Percentiles rank a stretch among this genome's conserved stretches.
Evolutionary conservation across 2,888 invertebrate genomes (phyloP).

Genomic region (Entomobrya proxima): DNA sequence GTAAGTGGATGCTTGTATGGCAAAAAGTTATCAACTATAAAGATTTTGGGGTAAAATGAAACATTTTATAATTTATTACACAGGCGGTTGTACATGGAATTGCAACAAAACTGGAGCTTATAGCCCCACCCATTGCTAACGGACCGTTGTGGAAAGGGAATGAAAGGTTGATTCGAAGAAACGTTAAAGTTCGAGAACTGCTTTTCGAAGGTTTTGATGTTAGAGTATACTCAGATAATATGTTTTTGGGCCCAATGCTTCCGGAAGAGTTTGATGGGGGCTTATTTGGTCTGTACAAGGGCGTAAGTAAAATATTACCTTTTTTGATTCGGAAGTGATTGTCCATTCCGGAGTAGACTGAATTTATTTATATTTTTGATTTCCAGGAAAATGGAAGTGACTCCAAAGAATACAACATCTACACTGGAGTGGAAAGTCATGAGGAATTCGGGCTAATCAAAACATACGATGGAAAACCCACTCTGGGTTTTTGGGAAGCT

Average conservation of each 20-base stretch:
- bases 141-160: neutral
- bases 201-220: slow-evolving; percentile 60
- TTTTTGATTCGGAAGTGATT: no score
- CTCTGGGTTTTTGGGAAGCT: slow-evolving; percentile 2
- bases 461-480: slow-evolving; percentile 37
- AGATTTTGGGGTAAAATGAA: no score
- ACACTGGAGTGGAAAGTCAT: slow-evolving; percentile 53
- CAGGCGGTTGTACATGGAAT: slow-evolving; percentile 27
- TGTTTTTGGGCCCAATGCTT: neutral
- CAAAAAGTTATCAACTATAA: slow-evolving; percentile 33
- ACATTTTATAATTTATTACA: neutral
- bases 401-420: slow-evolving; percentile 62
- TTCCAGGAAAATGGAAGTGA: slow-evolving; percentile 67
- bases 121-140: neutral
- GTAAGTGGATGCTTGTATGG: slow-evolving; percentile 19
- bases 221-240: slow-evolving; percentile 4
- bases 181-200: slow-evolving; percentile 55
- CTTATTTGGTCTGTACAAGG: slow-evolving; percentile 59
- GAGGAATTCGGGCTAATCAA: slow-evolving; percentile 59
- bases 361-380: no score
- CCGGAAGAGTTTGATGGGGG: slow-evolving; percentile 49
- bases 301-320: no score
- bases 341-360: slow-evolving; percentile 21
- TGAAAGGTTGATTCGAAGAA: slow-evolving; percentile 42
- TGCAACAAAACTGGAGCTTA: neutral